Conservation (phyloP, 37 sponge, comb jelly and placozoan species). For the Cliona cf. orientalis region DNA sequence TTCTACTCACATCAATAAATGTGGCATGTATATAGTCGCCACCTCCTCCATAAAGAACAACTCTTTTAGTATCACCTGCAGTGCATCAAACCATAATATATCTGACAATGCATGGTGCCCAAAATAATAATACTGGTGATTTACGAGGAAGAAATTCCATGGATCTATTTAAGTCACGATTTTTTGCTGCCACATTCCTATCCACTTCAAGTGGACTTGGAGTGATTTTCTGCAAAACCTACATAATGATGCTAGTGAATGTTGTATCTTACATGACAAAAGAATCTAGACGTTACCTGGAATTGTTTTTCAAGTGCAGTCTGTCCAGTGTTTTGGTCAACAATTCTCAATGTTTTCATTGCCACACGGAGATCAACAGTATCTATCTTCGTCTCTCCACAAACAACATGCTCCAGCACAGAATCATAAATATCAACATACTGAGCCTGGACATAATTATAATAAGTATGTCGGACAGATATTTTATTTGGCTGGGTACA, state of each 20-base stretch:
- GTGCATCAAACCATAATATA: background rate
- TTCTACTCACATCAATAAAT: slow-evolving; percentile 41
- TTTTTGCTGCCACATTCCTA: background rate
- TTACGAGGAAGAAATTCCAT: slow-evolving; percentile 27
- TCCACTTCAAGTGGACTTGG: slow-evolving; percentile 28
- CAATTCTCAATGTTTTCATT: background rate
- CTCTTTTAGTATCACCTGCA: slow-evolving; percentile 19
- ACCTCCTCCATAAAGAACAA: slow-evolving; percentile 12
- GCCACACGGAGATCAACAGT: slow-evolving; percentile 9
- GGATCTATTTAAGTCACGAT: slow-evolving; percentile 11
- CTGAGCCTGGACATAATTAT: slow-evolving; percentile 54
- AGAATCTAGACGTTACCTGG: background rate
- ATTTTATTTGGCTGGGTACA: too few relatives aligned
- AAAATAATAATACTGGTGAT: background rate
- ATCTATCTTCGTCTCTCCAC: slow-evolving; percentile 23
- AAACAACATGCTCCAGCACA: slow-evolving; percentile 27
- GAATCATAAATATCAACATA: slow-evolving; percentile 48
- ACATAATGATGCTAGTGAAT: too few relatives aligned
- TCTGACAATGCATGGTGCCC: background rate
- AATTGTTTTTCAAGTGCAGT: background rate
- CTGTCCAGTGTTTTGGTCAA: background rate
- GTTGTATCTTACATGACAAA: background rate
- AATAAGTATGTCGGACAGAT: too few relatives aligned
- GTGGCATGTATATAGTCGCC: slow-evolving; percentile 53
- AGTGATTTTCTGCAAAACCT: slow-evolving; percentile 33